Evolutionary conservation across 2,797 vertebrate genomes (phyloP).

Genomic region (Siniperca obscura): DNA sequence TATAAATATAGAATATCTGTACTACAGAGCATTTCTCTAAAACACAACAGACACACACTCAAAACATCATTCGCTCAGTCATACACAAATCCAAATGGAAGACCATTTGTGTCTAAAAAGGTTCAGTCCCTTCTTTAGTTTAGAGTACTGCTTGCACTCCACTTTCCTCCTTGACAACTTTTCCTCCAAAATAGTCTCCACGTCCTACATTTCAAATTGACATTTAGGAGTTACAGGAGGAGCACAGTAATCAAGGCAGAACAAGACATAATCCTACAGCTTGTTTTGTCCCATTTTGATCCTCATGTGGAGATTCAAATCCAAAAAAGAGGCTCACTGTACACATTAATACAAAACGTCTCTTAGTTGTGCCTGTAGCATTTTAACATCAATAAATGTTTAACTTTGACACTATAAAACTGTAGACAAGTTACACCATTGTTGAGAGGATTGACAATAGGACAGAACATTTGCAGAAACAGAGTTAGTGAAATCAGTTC

Average conservation of each 20-base stretch:
- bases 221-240: slow-evolving; percentile 8
- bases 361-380: slow-evolving; percentile 19
- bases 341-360: slow-evolving; percentile 42
- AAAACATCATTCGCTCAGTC: slow-evolving; percentile 52
- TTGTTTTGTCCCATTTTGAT: slow-evolving; percentile 18
- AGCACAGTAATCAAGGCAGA: slow-evolving; percentile 5
- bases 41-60: slow-evolving; percentile 44
- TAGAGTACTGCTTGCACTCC: slow-evolving; percentile 32
- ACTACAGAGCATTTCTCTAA: slow-evolving; percentile 63
- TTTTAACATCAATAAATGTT: slow-evolving; percentile 32
- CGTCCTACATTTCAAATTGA: slow-evolving; percentile 3
- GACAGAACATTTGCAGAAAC: slow-evolving; percentile 12
- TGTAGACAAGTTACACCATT: slow-evolving; percentile 12
- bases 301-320: not conserved
- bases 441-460: slow-evolving; percentile 10
- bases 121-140: slow-evolving; percentile 39
- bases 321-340: slow-evolving; percentile 1
- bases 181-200: slow-evolving; percentile 1
- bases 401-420: slow-evolving; percentile 35
- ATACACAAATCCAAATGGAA: slow-evolving; percentile 60
- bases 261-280: not conserved
- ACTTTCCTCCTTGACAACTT: slow-evolving; percentile 16
- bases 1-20: slow-evolving; percentile 86
- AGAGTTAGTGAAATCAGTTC: not conserved
- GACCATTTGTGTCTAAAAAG: slow-evolving; percentile 41